phyloP scores from a whole-genome alignment of 2,113 vertebrate species.

The Silurus meridionalis region DNA sequence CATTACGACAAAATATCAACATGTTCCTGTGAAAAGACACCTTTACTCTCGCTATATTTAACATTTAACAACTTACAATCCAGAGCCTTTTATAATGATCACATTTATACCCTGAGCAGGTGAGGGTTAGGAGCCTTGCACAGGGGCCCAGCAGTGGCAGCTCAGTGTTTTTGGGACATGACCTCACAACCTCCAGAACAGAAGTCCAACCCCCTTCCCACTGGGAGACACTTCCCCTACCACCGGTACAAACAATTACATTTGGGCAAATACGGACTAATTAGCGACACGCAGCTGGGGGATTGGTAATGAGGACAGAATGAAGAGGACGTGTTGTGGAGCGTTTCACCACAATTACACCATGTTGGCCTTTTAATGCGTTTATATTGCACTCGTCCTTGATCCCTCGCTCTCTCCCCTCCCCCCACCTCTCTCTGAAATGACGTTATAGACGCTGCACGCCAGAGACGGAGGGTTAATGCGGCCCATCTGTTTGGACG shows the following conservation, averaged over 20 bases:
- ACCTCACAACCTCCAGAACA: no score
- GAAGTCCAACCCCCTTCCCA: no score
- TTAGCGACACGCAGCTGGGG: not conserved
- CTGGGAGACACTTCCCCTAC: not conserved
- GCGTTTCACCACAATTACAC: constrained; percentile 46
- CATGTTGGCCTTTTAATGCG: constrained; percentile 31
- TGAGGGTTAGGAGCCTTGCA: no score
- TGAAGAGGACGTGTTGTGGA: constrained; percentile 31
- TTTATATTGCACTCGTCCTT: constrained; percentile 44
- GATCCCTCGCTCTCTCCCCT: constrained; percentile 17
- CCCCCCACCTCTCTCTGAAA: constrained; percentile 8
- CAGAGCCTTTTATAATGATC: no score
- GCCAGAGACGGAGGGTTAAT: constrained; percentile 48
- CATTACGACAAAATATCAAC: not conserved
- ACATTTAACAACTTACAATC: no score
- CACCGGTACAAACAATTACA: constrained; percentile 21
- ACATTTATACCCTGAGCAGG: no score
- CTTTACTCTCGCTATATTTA: not conserved
- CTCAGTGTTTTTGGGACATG: no score
- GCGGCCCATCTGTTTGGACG: constrained; percentile 47
- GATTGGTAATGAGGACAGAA: constrained; percentile 16
- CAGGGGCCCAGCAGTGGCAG: no score
- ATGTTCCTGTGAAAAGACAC: not conserved
- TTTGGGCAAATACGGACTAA: constrained; percentile 35
- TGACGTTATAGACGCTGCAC: constrained; percentile 28